Evolutionary conservation across 2,113 vertebrate species (phyloP).

Genomic region (Willisornis vidua): DNA sequence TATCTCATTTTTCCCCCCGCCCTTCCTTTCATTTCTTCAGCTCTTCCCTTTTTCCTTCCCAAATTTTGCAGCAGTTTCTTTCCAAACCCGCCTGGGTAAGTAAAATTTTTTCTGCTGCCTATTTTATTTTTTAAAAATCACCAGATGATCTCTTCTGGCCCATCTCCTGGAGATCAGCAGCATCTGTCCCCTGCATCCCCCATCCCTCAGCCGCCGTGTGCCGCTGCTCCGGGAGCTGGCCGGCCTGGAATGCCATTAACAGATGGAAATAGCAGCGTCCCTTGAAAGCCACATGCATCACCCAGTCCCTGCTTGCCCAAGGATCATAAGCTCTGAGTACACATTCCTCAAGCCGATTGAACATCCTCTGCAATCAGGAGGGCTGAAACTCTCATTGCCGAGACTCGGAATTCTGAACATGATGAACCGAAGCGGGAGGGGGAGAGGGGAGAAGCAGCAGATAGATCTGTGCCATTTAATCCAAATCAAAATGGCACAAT

Average conservation of each 20-base stretch:
- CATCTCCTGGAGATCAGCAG: slow-evolving; percentile 66
- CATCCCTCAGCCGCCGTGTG: slow-evolving; percentile 36
- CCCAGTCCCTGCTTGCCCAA: slow-evolving; percentile 67
- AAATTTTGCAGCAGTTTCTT: neutral
- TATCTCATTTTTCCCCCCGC: neutral
- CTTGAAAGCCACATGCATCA: slow-evolving; percentile 80
- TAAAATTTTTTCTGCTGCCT: neutral
- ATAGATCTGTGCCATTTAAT: slow-evolving; percentile 75
- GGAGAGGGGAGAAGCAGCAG: slow-evolving; percentile 51
- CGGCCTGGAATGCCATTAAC: slow-evolving; percentile 72
- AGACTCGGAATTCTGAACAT: slow-evolving; percentile 69
- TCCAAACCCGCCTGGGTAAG: neutral
- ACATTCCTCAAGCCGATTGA: slow-evolving; percentile 79
- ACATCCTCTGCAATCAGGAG: slow-evolving; percentile 74
- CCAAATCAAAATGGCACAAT: slow-evolving; percentile 74
- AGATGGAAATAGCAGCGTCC: slow-evolving; percentile 74
- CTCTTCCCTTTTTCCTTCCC: slow-evolving; percentile 41
- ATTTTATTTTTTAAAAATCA: neutral
- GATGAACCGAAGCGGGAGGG: slow-evolving; percentile 66
- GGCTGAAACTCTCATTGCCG: slow-evolving; percentile 64
- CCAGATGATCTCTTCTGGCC: slow-evolving; percentile 6
- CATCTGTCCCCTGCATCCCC: slow-evolving; percentile 44
- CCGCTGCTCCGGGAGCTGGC: slow-evolving; percentile 52
- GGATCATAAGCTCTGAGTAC: slow-evolving; percentile 81
- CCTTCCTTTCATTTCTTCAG: neutral